Evolutionary conservation across 2,113 vertebrate genomes (phyloP).

Genomic region (Phaetusa simplex): DNA sequence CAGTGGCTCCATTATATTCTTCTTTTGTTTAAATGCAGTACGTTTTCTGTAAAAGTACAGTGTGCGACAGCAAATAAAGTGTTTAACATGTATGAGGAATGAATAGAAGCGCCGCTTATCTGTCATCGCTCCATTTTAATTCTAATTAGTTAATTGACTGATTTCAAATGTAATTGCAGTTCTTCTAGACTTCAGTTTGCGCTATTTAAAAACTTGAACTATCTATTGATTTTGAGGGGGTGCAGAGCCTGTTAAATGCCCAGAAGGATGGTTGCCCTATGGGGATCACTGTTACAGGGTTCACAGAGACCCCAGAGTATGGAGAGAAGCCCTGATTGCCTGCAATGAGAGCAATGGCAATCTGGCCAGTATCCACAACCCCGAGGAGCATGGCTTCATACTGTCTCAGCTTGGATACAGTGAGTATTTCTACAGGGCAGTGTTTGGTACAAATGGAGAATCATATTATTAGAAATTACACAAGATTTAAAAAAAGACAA

Average conservation of each 20-base stretch:
- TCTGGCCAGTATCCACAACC: slow-evolving; percentile 84
- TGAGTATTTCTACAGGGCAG: slow-evolving; percentile 64
- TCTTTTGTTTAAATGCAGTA: background rate
- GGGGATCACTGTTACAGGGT: slow-evolving; percentile 84
- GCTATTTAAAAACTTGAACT: background rate
- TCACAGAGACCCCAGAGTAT: slow-evolving; percentile 75
- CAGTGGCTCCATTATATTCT: background rate
- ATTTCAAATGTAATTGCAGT: background rate
- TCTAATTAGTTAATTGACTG: background rate
- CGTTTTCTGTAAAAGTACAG: background rate
- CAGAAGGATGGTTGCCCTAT: slow-evolving; percentile 83
- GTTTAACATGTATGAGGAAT: background rate
- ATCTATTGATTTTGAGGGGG: slow-evolving; percentile 54
- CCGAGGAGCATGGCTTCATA: slow-evolving; percentile 88
- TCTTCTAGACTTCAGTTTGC: background rate
- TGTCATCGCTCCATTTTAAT: background rate
- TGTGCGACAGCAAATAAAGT: background rate
- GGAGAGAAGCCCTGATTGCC: slow-evolving; percentile 78
- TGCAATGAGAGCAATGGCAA: slow-evolving; percentile 84
- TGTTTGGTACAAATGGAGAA: background rate
- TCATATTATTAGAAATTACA: background rate
- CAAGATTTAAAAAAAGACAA: background rate
- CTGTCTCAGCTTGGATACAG: slow-evolving; percentile 87
- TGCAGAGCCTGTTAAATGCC: slow-evolving; percentile 76
- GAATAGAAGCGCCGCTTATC: background rate